Evolutionary conservation across 1,140 invertebrate species (phyloP).

Genomic region (Danaus melanippus): DNA sequence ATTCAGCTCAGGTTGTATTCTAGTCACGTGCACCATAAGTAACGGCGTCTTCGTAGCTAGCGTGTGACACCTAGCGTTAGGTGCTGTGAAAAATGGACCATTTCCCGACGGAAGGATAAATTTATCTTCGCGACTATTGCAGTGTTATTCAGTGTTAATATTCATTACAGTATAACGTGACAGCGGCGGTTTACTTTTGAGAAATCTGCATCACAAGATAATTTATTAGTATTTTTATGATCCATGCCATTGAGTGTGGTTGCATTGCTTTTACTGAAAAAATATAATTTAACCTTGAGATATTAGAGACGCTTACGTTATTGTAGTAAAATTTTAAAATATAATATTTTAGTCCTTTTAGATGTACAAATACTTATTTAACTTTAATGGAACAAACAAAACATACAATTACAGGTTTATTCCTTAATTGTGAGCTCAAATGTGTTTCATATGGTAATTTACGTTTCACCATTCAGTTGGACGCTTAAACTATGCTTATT

Average conservation of each 20-base stretch:
- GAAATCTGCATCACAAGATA: too few species aligned
- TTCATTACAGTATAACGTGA: slow-evolving; percentile 63
- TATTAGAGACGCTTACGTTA: too few species aligned
- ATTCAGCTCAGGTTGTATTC: slow-evolving; percentile 57
- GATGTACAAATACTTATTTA: too few species aligned
- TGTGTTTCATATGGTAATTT: slow-evolving; percentile 12
- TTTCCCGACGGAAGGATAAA: slow-evolving; percentile 64
- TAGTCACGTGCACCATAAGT: slow-evolving; percentile 60
- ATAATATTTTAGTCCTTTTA: too few species aligned
- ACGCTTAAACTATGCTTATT: too few species aligned
- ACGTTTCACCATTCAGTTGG: too few species aligned
- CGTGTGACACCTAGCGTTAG: slow-evolving; percentile 70
- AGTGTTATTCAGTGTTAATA: slow-evolving; percentile 66
- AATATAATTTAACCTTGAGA: too few species aligned
- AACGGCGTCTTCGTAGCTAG: slow-evolving; percentile 62
- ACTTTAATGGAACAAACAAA: background rate
- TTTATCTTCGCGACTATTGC: slow-evolving; percentile 64
- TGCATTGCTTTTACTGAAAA: too few species aligned
- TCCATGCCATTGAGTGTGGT: too few species aligned
- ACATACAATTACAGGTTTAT: slow-evolving; percentile 16
- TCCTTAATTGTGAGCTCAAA: slow-evolving; percentile 18
- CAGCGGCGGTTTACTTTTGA: slow-evolving; percentile 1
- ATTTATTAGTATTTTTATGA: too few species aligned
- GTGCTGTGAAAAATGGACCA: slow-evolving; percentile 68
- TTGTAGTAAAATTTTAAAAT: too few species aligned